Conservation (phyloP, 1,140 invertebrate species). For the Artemia franciscana region DNA sequence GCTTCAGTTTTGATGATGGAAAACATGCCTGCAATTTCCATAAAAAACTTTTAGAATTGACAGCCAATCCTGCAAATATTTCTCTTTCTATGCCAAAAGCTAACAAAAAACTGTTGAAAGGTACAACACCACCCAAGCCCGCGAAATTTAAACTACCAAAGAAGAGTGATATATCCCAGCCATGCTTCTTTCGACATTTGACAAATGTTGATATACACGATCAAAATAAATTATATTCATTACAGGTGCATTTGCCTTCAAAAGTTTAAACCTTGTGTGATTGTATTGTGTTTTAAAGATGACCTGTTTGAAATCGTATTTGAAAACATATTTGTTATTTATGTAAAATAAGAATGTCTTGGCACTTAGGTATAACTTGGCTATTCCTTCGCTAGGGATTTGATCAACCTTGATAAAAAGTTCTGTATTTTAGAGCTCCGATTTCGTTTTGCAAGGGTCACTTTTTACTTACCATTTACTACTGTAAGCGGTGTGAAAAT, state of each 20-base stretch:
- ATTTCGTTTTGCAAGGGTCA: too few relatives aligned
- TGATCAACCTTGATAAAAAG: too few relatives aligned
- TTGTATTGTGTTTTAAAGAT: too few relatives aligned
- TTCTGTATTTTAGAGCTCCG: too few relatives aligned
- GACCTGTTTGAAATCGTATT: too few relatives aligned
- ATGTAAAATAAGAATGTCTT: too few relatives aligned
- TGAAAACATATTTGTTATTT: too few relatives aligned
- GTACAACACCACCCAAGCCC: constrained; percentile 14
- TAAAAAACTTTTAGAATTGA: constrained; percentile 38
- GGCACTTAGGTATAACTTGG: too few relatives aligned
- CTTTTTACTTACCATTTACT: too few relatives aligned
- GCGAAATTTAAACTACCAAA: constrained; percentile 27
- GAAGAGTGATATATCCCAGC: constrained; percentile 59
- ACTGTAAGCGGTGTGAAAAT: too few relatives aligned
- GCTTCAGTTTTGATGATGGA: constrained; percentile 51
- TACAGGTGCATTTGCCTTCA: constrained; percentile 30
- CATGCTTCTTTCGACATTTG: constrained; percentile 65
- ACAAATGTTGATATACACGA: constrained; percentile 48
- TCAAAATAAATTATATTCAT: constrained; percentile 35
- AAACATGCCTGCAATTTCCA: constrained; percentile 43
- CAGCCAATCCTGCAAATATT: constrained; percentile 54
- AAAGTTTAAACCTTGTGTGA: constrained; percentile 1
- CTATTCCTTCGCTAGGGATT: too few relatives aligned
- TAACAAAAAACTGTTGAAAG: constrained; percentile 22
- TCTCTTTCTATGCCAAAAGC: constrained; percentile 39